A percentile compares a stretch with the other conserved stretches of the same genome.
Evolutionary conservation across 2,113 vertebrate species (phyloP).

Genomic region (Nematolebias whitei): DNA sequence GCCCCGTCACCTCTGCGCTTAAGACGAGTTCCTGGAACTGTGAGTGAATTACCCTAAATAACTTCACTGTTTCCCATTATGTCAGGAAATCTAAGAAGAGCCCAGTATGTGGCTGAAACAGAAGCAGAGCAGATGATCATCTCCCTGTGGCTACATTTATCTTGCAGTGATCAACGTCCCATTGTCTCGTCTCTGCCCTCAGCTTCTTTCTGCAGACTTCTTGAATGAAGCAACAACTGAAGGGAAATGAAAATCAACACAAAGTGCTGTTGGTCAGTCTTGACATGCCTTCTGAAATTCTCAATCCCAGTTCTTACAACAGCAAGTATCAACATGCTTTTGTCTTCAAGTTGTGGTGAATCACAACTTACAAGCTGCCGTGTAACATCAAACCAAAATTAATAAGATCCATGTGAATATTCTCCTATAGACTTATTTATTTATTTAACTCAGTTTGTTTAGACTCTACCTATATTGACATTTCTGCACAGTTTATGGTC

Average conservation of each 20-base stretch:
- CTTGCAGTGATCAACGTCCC: background rate
- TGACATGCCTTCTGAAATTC: background rate
- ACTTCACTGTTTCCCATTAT: background rate
- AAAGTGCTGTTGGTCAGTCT: background rate
- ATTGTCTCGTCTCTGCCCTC: background rate
- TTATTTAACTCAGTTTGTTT: too few relatives aligned
- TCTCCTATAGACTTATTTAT: too few relatives aligned
- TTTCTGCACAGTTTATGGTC: background rate
- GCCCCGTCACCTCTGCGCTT: too few relatives aligned
- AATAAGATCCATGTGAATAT: too few relatives aligned
- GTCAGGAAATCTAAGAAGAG: background rate
- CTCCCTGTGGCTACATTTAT: background rate
- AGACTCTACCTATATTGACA: background rate
- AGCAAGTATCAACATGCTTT: slow-evolving; percentile 12
- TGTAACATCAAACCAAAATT: background rate
- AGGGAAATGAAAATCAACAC: too few relatives aligned
- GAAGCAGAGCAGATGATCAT: background rate
- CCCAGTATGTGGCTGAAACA: background rate
- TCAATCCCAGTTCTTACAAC: background rate
- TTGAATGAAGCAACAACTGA: slow-evolving; percentile 20
- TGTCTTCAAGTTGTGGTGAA: slow-evolving; percentile 20
- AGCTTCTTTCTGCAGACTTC: slow-evolving; percentile 15
- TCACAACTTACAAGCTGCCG: background rate
- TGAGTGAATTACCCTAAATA: too few relatives aligned
- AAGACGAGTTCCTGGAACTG: too few relatives aligned